Evolutionary conservation across 2,797 vertebrate species (phyloP), one percentile per base, ranked within the genome.

Genomic region (Acrossocheilus fasciatus): DNA sequence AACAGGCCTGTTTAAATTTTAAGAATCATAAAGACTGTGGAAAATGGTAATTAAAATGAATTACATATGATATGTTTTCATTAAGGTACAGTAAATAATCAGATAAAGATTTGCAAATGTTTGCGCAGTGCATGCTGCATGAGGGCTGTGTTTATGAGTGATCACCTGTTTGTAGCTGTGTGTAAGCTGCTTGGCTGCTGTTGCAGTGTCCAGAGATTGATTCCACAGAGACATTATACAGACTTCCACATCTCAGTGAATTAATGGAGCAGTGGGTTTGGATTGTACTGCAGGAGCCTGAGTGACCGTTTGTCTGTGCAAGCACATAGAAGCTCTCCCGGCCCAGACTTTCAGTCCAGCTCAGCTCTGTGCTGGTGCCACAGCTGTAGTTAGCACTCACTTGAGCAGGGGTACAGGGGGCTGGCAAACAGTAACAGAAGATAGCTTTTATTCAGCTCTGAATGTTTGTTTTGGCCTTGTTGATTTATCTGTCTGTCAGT

Each of bases 271-370:
- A 96, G 84, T 70, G 18, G 1, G 93, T 95, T 78, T 92, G 84
- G 9, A 2, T 64, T 43, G 91, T 90, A 76, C 8, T 86, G 91
- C 94, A 95, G n/a, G 85, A 91, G 6, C 52, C 73, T 0, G 9
- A 66, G 68, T 93, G 72, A 23, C 90, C 83, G 34, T 36, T 91
- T 7, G 91, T 92, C 1, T 87, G 12, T 30, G 92, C 64, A 0
- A 4, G 1, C 3, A 87, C 89, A 0, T 91, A 85, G 89, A 94
- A 96, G 70, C 73, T 91, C 23, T 89, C 84, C 2, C 89, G 85
- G 34, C 95, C 95, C 87, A 91, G 57, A 45, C 93, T 90, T 50
- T 95, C 92, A 0, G 93, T 90, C 96, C 96, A 96, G 87, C 62
- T 94, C 84, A 96, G 83, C 36, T 89, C 90, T 0, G 91, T 90